Percentiles rank a stretch among this genome's conserved stretches.
Evolutionary conservation across 2,113 vertebrate species (phyloP).

Genomic region (Myocastor coypus): DNA sequence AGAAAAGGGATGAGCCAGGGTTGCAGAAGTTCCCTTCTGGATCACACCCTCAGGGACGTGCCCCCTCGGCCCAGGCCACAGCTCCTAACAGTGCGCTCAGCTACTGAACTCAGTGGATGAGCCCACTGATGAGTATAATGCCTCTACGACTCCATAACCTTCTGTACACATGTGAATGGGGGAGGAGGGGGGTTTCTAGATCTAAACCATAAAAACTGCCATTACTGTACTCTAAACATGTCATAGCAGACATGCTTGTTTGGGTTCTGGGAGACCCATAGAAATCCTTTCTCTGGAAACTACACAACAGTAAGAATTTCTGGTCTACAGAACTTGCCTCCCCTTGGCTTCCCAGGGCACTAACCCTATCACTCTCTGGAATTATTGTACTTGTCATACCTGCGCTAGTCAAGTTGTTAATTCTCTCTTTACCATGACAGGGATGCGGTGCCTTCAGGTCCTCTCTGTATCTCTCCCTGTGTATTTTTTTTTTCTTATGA

Average conservation of each 20-base stretch:
- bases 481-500: background rate
- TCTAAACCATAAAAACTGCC: background rate
- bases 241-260: background rate
- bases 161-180: background rate
- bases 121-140: background rate
- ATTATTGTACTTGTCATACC: background rate
- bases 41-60: background rate
- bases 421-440: background rate
- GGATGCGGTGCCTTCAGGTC: background rate
- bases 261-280: background rate
- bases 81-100: background rate
- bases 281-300: conserved; percentile 25
- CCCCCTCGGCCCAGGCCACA: background rate
- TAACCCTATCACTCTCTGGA: background rate
- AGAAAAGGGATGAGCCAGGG: background rate
- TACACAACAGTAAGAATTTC: background rate
- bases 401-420: background rate
- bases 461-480: background rate
- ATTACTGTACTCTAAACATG: background rate
- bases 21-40: background rate
- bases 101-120: background rate
- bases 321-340: background rate
- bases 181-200: background rate
- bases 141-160: background rate
- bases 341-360: background rate